Percentiles rank a stretch among this genome's conserved stretches.
phyloP scores from a whole-genome alignment of 2,888 invertebrate genomes.

The Apoda limacodes region DNA sequence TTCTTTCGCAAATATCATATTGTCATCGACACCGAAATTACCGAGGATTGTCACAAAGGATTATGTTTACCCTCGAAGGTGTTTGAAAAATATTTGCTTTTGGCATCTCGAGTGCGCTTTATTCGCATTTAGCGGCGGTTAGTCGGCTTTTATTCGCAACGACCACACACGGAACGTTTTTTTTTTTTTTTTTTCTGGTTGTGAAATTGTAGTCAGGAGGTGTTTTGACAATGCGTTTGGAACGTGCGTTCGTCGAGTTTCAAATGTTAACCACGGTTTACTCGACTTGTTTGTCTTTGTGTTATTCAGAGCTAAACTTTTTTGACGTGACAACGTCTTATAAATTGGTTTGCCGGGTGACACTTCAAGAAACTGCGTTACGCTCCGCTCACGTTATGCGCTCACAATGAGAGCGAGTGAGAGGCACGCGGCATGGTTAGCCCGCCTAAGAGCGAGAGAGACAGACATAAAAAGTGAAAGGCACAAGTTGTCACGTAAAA shows the following conservation, averaged over 20 bases:
- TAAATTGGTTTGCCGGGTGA: too few species aligned
- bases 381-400: too few species aligned
- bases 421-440: too few species aligned
- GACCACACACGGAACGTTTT: slow-evolving; percentile 45
- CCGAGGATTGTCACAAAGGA: slow-evolving; percentile 52
- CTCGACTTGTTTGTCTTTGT: slow-evolving; percentile 38
- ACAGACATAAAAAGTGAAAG: too few species aligned
- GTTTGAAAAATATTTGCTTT: slow-evolving; percentile 68
- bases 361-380: too few species aligned
- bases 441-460: too few species aligned
- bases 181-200: slow-evolving; percentile 28
- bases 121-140: slow-evolving; percentile 40
- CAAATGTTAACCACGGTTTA: slow-evolving; percentile 56
- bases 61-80: slow-evolving; percentile 48
- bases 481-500: too few species aligned
- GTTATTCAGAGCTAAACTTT: too few species aligned
- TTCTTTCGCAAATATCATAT: slow-evolving; percentile 34
- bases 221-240: slow-evolving; percentile 62
- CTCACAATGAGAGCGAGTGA: too few species aligned
- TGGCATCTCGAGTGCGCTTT: slow-evolving; percentile 49
- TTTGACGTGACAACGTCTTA: too few species aligned
- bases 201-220: slow-evolving; percentile 62
- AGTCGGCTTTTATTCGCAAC: slow-evolving; percentile 44
- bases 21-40: slow-evolving; percentile 63
- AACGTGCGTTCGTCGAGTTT: slow-evolving; percentile 54